Percentiles rank a stretch among this genome's conserved stretches.
Conservation (phyloP, 2,888 invertebrate species). For the Ormyrus thymus region DNA sequence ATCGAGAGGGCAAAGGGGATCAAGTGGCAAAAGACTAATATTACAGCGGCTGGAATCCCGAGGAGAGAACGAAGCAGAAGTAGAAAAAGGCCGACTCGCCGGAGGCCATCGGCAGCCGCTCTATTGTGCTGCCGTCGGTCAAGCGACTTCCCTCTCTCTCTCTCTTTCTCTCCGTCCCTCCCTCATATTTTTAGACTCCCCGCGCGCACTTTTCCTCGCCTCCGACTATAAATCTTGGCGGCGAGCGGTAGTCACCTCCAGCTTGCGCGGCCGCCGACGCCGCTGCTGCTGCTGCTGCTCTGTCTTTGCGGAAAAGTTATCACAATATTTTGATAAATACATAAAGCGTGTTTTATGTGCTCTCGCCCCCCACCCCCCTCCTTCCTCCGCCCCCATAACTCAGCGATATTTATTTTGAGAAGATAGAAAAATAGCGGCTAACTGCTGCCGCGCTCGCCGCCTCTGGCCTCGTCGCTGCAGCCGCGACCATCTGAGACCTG, state of each 20-base stretch:
- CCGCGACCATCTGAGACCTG: slow-evolving; percentile 61
- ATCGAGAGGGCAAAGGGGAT: too few species aligned
- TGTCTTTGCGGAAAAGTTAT: slow-evolving; percentile 61
- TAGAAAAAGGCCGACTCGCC: background rate
- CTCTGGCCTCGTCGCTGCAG: background rate
- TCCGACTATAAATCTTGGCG: slow-evolving; percentile 28
- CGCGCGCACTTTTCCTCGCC: background rate
- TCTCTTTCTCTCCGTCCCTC: too few species aligned
- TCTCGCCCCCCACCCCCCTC: too few species aligned
- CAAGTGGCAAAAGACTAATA: too few species aligned
- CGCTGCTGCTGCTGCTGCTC: slow-evolving; percentile 21
- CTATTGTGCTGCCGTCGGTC: slow-evolving; percentile 1
- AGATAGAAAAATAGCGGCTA: slow-evolving; percentile 68
- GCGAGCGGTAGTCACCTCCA: too few species aligned
- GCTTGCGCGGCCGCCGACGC: background rate
- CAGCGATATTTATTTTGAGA: slow-evolving; percentile 70
- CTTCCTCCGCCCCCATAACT: slow-evolving; percentile 68
- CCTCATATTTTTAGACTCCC: too few species aligned
- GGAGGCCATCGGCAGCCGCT: slow-evolving; percentile 23
- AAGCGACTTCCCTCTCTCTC: background rate
- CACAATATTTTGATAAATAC: slow-evolving; percentile 74
- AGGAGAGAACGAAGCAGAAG: too few species aligned
- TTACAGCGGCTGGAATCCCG: too few species aligned
- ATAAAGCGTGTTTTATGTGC: slow-evolving; percentile 69
- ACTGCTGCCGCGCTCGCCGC: slow-evolving; percentile 48